These are phyloP conservation scores for Meriones unguiculatus DNA, from an alignment of 2,113 vertebrate species.

Conservation along the genomic window DNA sequence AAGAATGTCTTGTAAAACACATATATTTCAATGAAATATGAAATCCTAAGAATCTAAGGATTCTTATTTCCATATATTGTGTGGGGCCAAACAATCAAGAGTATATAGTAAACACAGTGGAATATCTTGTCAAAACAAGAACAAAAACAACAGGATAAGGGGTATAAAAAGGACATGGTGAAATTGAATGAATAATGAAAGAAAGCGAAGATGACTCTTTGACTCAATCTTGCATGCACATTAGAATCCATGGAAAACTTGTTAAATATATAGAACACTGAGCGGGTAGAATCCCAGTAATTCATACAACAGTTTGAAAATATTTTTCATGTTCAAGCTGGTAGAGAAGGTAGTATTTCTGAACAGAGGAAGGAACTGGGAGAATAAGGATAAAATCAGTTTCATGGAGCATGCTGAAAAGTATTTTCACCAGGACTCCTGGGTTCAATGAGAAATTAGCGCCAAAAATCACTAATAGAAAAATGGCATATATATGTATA, in stretches of 20 bases:
- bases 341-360: not conserved
- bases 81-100: not conserved
- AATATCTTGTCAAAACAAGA: not conserved
- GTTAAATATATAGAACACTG: not conserved
- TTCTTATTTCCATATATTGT: no score
- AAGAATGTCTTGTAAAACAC: not conserved
- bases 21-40: not conserved
- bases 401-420: not conserved
- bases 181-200: not conserved
- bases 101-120: not conserved
- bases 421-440: not conserved
- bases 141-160: not conserved
- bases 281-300: not conserved
- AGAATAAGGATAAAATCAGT: conserved; percentile 14
- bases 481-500: not conserved
- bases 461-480: not conserved
- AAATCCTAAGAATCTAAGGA: conserved; percentile 23
- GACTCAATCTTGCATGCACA: no score
- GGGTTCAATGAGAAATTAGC: conserved; percentile 5
- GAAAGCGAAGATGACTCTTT: no score
- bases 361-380: not conserved
- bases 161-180: not conserved
- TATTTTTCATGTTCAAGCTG: not conserved
- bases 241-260: not conserved
- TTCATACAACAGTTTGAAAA: not conserved